These are phyloP conservation scores for Sciaenops ocellatus DNA, from an alignment of 2,797 vertebrate genomes.

Conservation along the genomic window DNA sequence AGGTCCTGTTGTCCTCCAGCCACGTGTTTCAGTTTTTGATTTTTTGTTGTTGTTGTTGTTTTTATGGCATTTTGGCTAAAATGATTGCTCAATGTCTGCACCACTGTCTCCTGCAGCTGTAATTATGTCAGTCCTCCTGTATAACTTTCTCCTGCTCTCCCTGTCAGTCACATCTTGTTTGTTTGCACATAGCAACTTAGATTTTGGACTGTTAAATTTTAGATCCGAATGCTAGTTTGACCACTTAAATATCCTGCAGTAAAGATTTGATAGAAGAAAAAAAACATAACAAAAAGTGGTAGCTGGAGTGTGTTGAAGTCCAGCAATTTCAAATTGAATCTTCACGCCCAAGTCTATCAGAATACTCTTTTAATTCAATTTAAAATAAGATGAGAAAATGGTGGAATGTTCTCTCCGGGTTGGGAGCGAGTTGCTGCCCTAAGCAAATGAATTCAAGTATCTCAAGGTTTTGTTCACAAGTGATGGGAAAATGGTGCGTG, in stretches of 20 bases:
- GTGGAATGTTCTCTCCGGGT: too few relatives aligned
- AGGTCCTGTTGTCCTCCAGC: constrained; percentile 12
- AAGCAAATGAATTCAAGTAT: too few relatives aligned
- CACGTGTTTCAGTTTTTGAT: background rate
- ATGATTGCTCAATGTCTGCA: background rate
- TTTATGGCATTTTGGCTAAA: background rate
- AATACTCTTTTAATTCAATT: background rate
- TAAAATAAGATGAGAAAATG: too few relatives aligned
- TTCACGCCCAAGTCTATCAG: background rate
- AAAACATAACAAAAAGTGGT: too few relatives aligned
- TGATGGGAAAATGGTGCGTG: too few relatives aligned
- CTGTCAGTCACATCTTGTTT: background rate
- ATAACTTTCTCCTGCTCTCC: background rate
- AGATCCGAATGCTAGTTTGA: too few relatives aligned
- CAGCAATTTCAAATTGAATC: background rate
- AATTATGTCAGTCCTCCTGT: background rate
- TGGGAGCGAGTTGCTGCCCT: too few relatives aligned
- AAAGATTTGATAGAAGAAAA: background rate
- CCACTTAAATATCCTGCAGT: background rate
- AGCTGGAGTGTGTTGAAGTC: background rate
- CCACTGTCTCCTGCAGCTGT: background rate
- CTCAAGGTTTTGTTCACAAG: too few relatives aligned
- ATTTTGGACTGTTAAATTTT: background rate
- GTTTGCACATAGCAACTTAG: background rate
- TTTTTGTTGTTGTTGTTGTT: background rate